These are phyloP conservation scores for Natrix natrix DNA, from an alignment of 2,797 vertebrate genomes.

Conservation along the genomic window DNA sequence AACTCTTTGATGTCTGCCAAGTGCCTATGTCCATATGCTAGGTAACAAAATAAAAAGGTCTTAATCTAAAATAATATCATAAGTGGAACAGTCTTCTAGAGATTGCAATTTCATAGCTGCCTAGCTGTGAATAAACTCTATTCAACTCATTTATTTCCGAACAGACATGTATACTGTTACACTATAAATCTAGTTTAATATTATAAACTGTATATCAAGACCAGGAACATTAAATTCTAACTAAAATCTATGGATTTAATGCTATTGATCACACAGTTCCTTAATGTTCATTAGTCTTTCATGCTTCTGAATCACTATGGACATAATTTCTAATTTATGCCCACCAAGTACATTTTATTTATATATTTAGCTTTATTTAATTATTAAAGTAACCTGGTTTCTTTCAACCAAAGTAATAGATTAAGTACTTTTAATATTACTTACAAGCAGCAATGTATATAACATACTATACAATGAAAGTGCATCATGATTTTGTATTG, in stretches of 20 bases:
- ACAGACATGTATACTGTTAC: neutral
- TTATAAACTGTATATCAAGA: neutral
- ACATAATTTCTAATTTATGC: neutral
- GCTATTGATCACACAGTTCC: neutral
- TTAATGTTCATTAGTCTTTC: neutral
- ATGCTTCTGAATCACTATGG: neutral
- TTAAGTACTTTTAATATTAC: conserved; percentile 18
- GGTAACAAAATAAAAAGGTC: neutral
- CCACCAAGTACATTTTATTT: conserved; percentile 33
- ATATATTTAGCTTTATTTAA: neutral
- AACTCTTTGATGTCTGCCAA: neutral
- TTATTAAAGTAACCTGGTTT: conserved; percentile 15
- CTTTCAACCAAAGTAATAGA: conserved; percentile 12
- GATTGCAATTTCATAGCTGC: neutral
- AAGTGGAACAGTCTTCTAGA: neutral
- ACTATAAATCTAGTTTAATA: neutral
- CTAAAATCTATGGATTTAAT: neutral
- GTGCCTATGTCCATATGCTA: neutral
- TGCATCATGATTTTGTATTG: neutral
- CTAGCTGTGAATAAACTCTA: neutral
- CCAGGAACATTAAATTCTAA: neutral
- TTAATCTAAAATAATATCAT: neutral
- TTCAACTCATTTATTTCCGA: neutral
- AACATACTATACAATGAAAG: conserved; percentile 11
- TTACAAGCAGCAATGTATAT: neutral